phyloP scores from a whole-genome alignment of 2,888 invertebrate genomes.

The Rhingia rostrata region DNA sequence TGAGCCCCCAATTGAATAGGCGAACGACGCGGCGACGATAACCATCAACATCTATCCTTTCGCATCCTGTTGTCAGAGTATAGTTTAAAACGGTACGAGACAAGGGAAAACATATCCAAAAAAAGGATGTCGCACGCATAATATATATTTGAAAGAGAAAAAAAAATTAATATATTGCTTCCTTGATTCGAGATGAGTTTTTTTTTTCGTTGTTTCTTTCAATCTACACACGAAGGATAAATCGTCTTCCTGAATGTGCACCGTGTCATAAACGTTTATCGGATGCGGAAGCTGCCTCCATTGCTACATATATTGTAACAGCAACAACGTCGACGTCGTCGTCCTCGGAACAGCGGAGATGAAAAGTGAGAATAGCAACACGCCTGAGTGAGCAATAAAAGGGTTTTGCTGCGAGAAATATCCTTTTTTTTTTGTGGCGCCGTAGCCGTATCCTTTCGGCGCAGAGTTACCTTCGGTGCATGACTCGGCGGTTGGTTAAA shows the following conservation, averaged over 20 bases:
- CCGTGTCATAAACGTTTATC: constrained; percentile 75
- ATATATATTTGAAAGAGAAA: constrained; percentile 63
- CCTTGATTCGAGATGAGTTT: constrained; percentile 67
- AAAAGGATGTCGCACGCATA: constrained; percentile 74
- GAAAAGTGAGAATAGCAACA: constrained; percentile 72
- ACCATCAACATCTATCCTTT: constrained; percentile 50
- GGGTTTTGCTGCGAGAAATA: constrained; percentile 59
- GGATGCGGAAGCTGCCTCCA: constrained; percentile 69
- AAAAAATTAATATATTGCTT: constrained; percentile 73
- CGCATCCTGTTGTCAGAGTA: constrained; percentile 40
- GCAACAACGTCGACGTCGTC: constrained; percentile 23
- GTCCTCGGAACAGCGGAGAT: constrained; percentile 41
- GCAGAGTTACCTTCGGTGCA: constrained; percentile 67
- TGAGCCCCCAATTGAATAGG: constrained; percentile 50
- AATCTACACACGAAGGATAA: constrained; percentile 58
- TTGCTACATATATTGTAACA: constrained; percentile 29
- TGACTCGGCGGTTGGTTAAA: constrained; percentile 70
- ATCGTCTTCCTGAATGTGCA: constrained; percentile 74
- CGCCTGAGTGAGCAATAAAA: constrained; percentile 74
- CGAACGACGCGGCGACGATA: constrained; percentile 41
- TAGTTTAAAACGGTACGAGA: constrained; percentile 57
- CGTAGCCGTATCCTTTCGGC: constrained; percentile 44
- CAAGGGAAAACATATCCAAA: constrained; percentile 10
- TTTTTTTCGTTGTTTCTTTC: constrained; percentile 18
- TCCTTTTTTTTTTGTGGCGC: constrained; percentile 15